Evolutionary conservation across 35 echinoderm and acorn worm genomes (phyloP).

Genomic region (Lytechinus pictus): DNA sequence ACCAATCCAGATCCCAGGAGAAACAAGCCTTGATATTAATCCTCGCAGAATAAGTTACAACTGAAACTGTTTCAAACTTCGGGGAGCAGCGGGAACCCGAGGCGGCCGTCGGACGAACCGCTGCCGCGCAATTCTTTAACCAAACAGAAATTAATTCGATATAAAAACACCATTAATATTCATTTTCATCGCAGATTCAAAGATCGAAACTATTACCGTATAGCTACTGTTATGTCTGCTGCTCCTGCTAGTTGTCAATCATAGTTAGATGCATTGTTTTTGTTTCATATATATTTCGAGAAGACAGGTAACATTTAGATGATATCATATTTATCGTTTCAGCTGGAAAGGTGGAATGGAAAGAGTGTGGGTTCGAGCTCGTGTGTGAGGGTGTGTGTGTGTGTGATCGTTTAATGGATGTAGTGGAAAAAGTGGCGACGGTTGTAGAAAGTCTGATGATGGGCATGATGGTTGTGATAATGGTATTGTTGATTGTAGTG

Average conservation of each 20-base stretch:
- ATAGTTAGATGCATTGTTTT: background rate
- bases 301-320: background rate
- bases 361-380: background rate
- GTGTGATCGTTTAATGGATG: too few species aligned
- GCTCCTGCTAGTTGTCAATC: background rate
- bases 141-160: slow-evolving; percentile 45
- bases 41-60: background rate
- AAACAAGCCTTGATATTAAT: background rate
- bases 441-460: background rate
- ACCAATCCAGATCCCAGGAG: background rate
- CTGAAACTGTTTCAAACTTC: slow-evolving; percentile 40
- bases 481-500: background rate
- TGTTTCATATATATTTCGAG: background rate
- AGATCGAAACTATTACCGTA: background rate
- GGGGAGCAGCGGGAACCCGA: background rate
- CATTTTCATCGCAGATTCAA: background rate
- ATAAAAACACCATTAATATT: slow-evolving; percentile 44
- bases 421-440: background rate
- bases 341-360: background rate
- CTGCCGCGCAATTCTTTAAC: background rate
- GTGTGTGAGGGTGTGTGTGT: too few species aligned
- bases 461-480: background rate
- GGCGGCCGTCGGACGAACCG: background rate
- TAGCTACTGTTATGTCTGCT: background rate
- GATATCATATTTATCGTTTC: background rate